Conservation (phyloP, 2,113 vertebrate species). For the Dissostichus mawsoni region DNA sequence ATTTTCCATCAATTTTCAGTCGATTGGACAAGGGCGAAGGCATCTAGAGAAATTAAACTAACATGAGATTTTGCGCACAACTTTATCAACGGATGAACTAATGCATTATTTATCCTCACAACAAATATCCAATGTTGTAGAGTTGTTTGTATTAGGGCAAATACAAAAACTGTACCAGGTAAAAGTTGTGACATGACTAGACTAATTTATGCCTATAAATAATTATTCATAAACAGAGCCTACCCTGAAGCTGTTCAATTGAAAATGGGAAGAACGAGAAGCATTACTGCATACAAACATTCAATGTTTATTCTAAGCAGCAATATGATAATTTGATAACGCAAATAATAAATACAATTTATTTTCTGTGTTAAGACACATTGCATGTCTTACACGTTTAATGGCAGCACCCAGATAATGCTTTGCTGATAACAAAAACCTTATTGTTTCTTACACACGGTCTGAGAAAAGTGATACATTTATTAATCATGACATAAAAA, state of each 20-base stretch:
- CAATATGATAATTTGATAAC: background rate
- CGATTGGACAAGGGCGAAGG: conserved; percentile 27
- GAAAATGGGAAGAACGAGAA: background rate
- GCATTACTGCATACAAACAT: background rate
- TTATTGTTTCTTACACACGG: background rate
- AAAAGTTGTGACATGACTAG: background rate
- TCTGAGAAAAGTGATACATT: background rate
- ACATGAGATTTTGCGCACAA: background rate
- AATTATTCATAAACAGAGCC: no score
- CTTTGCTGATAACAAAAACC: background rate
- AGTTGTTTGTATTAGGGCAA: background rate
- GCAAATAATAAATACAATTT: no score
- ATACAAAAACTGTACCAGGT: background rate
- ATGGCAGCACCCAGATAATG: background rate
- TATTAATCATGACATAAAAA: no score
- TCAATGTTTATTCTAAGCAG: background rate
- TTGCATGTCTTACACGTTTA: background rate
- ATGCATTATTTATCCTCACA: conserved; percentile 12
- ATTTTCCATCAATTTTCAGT: conserved; percentile 25
- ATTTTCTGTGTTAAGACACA: background rate
- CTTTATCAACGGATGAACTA: conserved; percentile 11
- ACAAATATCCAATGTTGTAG: background rate
- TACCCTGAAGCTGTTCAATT: background rate
- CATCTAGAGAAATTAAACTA: conserved; percentile 31
- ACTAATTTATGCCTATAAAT: no score